Base-by-base conservation (phyloP, 2,113 vertebrate genomes). In the Acanthochromis polyacanthus region DNA sequence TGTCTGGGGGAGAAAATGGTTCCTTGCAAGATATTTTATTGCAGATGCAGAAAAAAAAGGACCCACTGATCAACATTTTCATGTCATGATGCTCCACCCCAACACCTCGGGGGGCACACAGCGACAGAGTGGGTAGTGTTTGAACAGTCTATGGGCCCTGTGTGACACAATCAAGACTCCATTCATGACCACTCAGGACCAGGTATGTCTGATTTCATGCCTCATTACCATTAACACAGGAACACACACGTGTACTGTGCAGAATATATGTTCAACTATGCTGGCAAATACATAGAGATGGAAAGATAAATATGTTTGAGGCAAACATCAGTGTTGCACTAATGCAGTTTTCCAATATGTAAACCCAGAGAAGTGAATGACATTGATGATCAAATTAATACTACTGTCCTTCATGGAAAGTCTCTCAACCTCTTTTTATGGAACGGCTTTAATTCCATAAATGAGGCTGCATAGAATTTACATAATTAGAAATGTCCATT, bases 201-300 rank as follows among this genome's bases (percentile, higher is more conserved):
- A 80, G 75, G 50, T 63, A 10, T 71, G 79, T 80, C 71, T 43
- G 69, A 77, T 77, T 82, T 75, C 65, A 83, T 56, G 71, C 57
- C 58, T 83, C 81, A 89, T 87, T 88, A 87, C 30, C 25, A 25
- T 19, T 61, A 36, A 58, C 23, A 63, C 48, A 51, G 20, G 17
- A 0, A 51, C 28, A 38, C 70, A 80, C 76, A 70, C 25, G 67
- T 25, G 28, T 61, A 61, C 48, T 16, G 51, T 46, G 17, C 11
- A 69, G 57, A 72, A 52, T 50, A 36, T 78, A 61, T 50, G 2
- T 68, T 64, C 30, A 48, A 48, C 80, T 50, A 75, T 51, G 51
- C 22, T 74, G 58, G n/a, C 2, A 62, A 53, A 73, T 28, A 46
- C 28, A 66, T 22, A 30, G 2, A 65, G 59, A 68, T 25, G 46